phyloP scores from a whole-genome alignment of 2,888 invertebrate genomes.

The Bombylius major region DNA sequence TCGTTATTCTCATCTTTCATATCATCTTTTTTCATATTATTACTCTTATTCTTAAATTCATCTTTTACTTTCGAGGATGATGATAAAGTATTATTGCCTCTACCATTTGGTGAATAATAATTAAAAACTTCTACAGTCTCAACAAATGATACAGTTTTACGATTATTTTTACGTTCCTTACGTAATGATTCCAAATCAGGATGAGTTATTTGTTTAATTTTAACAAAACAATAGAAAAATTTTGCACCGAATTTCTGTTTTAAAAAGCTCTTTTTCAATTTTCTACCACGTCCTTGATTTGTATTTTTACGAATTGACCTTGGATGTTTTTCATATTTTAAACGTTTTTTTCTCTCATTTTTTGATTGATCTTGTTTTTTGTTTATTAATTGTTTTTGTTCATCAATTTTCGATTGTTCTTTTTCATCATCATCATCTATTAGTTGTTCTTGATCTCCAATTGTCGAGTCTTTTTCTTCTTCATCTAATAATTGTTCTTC shows the following conservation, averaged over 20 bases:
- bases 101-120: slow-evolving; percentile 7
- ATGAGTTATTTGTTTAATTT: slow-evolving; percentile 8
- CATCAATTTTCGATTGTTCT: too few relatives aligned
- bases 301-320: too few relatives aligned
- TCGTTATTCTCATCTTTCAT: too few relatives aligned
- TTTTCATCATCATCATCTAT: neutral
- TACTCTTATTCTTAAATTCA: too few relatives aligned
- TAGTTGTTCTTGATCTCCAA: neutral
- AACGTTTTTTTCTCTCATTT: too few relatives aligned
- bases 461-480: neutral
- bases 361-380: too few relatives aligned
- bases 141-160: slow-evolving; percentile 16
- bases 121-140: slow-evolving; percentile 19
- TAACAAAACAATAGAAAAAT: slow-evolving; percentile 16
- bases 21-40: too few relatives aligned
- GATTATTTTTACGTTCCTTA: slow-evolving; percentile 11
- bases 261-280: neutral
- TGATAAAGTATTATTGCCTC: too few relatives aligned
- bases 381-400: too few relatives aligned
- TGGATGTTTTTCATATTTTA: too few relatives aligned
- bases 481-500: neutral
- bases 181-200: neutral
- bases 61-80: too few relatives aligned
- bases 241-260: slow-evolving; percentile 12
- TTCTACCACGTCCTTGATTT: neutral